These are phyloP conservation scores for Catamblyrhynchus diadema DNA, from an alignment of 2,797 vertebrate genomes.

Conservation along the genomic window DNA sequence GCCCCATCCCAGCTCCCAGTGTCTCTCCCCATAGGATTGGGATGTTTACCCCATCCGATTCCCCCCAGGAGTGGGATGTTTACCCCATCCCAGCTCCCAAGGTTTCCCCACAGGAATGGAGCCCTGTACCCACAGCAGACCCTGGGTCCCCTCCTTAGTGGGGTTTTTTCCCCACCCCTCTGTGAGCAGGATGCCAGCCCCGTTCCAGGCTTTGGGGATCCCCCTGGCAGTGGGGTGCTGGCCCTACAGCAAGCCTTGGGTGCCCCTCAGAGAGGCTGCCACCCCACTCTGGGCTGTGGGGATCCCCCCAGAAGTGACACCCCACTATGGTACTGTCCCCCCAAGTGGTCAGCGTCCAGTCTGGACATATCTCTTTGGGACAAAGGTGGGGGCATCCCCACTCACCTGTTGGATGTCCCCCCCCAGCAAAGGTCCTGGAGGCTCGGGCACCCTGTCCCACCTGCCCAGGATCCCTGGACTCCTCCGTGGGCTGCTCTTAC, in stretches of 20 bases:
- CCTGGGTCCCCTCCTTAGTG: neutral
- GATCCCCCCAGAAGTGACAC: neutral
- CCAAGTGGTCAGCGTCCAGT: rapidly evolving
- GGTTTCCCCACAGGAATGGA: neutral
- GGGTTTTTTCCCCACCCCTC: neutral
- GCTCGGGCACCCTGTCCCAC: neutral
- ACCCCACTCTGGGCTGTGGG: neutral
- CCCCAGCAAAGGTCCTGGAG: neutral
- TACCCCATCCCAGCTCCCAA: neutral
- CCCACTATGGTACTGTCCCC: rapidly evolving
- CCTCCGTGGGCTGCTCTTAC: neutral
- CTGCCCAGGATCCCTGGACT: rapidly evolving
- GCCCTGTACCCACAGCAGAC: neutral
- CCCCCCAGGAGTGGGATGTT: neutral
- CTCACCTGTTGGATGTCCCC: rapidly evolving
- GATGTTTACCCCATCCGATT: no score
- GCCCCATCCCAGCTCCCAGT: no score
- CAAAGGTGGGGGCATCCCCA: no score
- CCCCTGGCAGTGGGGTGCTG: neutral
- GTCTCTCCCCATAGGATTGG: neutral
- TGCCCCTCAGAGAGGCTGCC: neutral
- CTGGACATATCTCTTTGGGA: neutral
- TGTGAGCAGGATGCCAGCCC: neutral
- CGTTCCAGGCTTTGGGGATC: neutral
- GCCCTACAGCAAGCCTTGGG: neutral